Conservation (phyloP, 2,797 vertebrate genomes). For the Lagodon rhomboides region DNA sequence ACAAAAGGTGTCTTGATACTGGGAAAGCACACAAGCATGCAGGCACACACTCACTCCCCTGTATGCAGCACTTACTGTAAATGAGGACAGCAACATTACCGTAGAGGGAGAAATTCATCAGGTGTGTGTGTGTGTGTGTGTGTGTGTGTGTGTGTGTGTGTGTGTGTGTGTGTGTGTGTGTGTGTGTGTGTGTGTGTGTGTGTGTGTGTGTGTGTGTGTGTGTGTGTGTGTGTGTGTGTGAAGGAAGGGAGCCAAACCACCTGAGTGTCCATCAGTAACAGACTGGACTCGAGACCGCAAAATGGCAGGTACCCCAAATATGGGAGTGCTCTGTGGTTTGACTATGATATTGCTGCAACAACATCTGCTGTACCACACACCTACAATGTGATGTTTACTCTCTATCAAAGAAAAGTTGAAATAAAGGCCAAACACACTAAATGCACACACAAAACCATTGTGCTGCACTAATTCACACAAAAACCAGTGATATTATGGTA, state of each 20-base stretch:
- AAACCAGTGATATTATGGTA: not conserved
- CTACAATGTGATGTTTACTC: slow-evolving; percentile 10
- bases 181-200: not conserved
- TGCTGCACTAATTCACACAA: not conserved
- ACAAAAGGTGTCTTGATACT: slow-evolving; percentile 35
- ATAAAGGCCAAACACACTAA: not conserved
- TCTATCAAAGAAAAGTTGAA: not conserved
- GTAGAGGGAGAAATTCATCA: not conserved
- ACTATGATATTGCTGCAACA: not conserved
- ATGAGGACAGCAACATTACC: not conserved
- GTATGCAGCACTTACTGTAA: slow-evolving; percentile 16
- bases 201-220: not conserved
- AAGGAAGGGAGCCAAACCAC: not conserved
- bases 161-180: not conserved
- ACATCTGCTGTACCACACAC: not conserved
- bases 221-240: not conserved
- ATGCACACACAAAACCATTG: not conserved
- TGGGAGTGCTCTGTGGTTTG: not conserved
- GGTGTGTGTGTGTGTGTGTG: not conserved
- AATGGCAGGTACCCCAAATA: not conserved
- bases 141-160: not conserved
- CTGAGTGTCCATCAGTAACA: not conserved
- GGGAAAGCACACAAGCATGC: not conserved
- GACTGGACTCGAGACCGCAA: not conserved
- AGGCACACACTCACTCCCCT: not conserved